Conservation (phyloP, 1,140 invertebrate genomes). For the Lasioglossum baleicum region DNA sequence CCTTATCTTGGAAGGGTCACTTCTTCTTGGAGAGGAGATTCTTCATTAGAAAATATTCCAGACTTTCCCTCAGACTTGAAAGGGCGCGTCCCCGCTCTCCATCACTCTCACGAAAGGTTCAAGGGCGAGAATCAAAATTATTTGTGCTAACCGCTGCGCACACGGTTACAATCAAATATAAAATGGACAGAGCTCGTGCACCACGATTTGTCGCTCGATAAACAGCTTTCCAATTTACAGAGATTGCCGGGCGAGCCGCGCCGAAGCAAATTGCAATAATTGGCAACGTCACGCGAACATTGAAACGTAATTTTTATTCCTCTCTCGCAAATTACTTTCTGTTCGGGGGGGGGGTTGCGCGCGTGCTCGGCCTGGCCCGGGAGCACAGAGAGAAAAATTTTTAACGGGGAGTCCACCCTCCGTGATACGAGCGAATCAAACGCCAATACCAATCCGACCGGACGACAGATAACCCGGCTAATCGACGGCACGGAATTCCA, state of each 20-base stretch:
- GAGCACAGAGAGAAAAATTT: slow-evolving; percentile 10
- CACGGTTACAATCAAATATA: not conserved
- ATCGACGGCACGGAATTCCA: slow-evolving; percentile 51
- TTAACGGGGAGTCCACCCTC: not conserved
- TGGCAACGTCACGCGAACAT: slow-evolving; percentile 30
- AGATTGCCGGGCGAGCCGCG: slow-evolving; percentile 31
- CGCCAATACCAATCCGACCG: not conserved
- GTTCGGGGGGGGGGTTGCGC: not conserved
- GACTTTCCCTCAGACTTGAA: no score
- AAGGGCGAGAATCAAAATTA: not conserved
- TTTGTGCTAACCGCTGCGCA: no score
- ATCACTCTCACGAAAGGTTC: no score
- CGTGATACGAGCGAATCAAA: slow-evolving; percentile 19
- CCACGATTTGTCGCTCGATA: slow-evolving; percentile 13
- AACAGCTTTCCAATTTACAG: slow-evolving; percentile 37
- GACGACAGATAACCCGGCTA: slow-evolving; percentile 36
- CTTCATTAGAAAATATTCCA: no score
- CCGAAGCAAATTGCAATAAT: slow-evolving; percentile 39
- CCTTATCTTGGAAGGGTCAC: no score
- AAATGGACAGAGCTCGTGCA: no score
- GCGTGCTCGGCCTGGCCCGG: no score
- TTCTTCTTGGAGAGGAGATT: no score
- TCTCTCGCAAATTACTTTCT: slow-evolving; percentile 29
- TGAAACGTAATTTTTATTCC: slow-evolving; percentile 48
- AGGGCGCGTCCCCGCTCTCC: no score